These are phyloP conservation scores for Sphyrna mokarran DNA, from an alignment of 2,113 vertebrate species.

Conservation along the genomic window DNA sequence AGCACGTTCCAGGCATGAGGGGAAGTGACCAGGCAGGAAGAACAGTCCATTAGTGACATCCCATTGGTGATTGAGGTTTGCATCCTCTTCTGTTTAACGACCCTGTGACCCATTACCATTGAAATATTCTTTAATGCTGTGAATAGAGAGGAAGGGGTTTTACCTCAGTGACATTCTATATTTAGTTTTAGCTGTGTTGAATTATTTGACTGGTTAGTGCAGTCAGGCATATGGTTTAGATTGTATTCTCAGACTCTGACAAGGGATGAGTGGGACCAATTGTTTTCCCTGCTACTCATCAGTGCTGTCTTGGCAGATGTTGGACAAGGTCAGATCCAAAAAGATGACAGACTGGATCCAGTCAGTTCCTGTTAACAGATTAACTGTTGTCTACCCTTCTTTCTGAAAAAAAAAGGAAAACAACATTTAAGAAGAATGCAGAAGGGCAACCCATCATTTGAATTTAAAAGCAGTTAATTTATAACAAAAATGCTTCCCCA, in stretches of 20 bases:
- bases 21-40: neutral
- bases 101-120: neutral
- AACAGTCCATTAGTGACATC: neutral
- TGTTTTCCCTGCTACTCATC: slow-evolving; percentile 23
- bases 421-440: neutral
- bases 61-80: neutral
- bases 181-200: neutral
- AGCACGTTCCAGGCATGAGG: neutral
- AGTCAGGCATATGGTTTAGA: slow-evolving; percentile 26
- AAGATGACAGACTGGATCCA: slow-evolving; percentile 31
- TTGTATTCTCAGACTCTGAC: slow-evolving; percentile 3
- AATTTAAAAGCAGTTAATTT: neutral
- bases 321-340: neutral
- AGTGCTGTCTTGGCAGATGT: neutral
- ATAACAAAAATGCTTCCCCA: neutral
- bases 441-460: slow-evolving; percentile 15
- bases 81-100: neutral
- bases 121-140: neutral
- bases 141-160: neutral
- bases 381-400: slow-evolving; percentile 13
- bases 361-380: slow-evolving; percentile 26
- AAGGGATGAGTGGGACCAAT: neutral
- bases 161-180: neutral
- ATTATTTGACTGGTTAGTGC: neutral
- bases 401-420: neutral